Evolutionary conservation across 1,140 invertebrate genomes (phyloP), one percentile per base, ranked within the genome.

Genomic region (Mylabris phalerata): DNA sequence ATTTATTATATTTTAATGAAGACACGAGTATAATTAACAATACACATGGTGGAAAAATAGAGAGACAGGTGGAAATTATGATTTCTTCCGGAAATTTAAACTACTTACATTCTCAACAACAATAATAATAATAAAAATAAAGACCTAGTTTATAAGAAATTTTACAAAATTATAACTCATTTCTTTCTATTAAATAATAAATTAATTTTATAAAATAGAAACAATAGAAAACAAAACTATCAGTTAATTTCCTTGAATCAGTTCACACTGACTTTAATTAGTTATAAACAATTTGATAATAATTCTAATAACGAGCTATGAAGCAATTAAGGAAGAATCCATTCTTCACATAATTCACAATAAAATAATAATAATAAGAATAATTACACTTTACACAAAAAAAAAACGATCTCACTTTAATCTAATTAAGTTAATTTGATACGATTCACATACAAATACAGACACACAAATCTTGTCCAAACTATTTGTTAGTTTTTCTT

Each of bases 61-160:
- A 19, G 19, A 19, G 19, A 19, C 19, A 19, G 19, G 19, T 19
- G 19, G 19, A 19, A 19, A 19, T 19, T 19, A 19, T 19, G 19
- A 19, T 19, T 19, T 19, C 19, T 19, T 19, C 19, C 19, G 19
- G 19, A 19, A 19, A 19, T 19, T 19, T 19, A 19, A 19, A 19
- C 19, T 19, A 19, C 19, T 19, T 19, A 19, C 19, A 19, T 19
- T 19, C 19, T 19, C 19, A 32, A 32, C 32, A 32, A 32, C 32
- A 32, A 32, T 7, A 5, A 32, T 7, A 61, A 19, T 19, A 19
- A 19, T 19, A 19, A 19, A 52, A 57, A 60, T 56, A 56, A 56
- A 46, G 40, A 32, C 42, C n/a, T 60, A 45, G 60, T 59, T 60
- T 63, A 63, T 52, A 60, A 58, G 59, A 55, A 60, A 63, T 50